Conservation (phyloP, 2,797 vertebrate genomes). For the Chaetodon trifasciatus region DNA sequence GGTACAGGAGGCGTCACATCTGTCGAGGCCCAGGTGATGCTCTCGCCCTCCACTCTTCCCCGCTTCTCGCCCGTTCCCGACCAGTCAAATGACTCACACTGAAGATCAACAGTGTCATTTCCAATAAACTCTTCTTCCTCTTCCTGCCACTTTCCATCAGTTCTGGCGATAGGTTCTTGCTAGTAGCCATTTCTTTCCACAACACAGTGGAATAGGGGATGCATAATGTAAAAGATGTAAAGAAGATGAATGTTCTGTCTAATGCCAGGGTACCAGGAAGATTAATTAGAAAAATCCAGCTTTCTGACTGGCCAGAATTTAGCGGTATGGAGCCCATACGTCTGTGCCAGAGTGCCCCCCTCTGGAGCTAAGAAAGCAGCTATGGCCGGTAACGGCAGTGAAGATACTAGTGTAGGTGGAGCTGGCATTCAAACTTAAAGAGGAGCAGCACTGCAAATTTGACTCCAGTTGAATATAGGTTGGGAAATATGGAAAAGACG, state of each 20-base stretch:
- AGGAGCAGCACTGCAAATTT: neutral
- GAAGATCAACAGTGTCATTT: conserved; percentile 86
- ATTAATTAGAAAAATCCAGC: conserved; percentile 78
- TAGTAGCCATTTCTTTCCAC: conserved; percentile 83
- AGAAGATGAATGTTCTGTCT: conserved; percentile 82
- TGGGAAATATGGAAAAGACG: neutral
- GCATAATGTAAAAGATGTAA: conserved; percentile 83
- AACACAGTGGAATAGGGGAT: conserved; percentile 76
- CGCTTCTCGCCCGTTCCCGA: conserved; percentile 64
- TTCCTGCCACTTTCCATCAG: conserved; percentile 83
- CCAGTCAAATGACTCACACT: conserved; percentile 84
- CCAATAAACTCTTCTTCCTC: conserved; percentile 83
- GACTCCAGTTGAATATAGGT: conserved; percentile 4
- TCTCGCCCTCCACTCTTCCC: conserved; percentile 66
- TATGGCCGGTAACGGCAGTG: neutral
- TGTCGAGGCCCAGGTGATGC: conserved; percentile 84
- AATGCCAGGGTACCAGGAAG: conserved; percentile 67
- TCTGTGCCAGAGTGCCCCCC: conserved; percentile 39
- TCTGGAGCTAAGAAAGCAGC: conserved; percentile 38
- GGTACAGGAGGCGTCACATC: conserved; percentile 87
- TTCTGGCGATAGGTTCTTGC: conserved; percentile 77
- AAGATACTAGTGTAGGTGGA: conserved; percentile 11
- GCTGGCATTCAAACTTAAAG: conserved; percentile 31
- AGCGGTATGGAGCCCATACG: conserved; percentile 61
- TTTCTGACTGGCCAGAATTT: conserved; percentile 60